phyloP scores from a whole-genome alignment of 2,797 vertebrate genomes.

The Allenopithecus nigroviridis region DNA sequence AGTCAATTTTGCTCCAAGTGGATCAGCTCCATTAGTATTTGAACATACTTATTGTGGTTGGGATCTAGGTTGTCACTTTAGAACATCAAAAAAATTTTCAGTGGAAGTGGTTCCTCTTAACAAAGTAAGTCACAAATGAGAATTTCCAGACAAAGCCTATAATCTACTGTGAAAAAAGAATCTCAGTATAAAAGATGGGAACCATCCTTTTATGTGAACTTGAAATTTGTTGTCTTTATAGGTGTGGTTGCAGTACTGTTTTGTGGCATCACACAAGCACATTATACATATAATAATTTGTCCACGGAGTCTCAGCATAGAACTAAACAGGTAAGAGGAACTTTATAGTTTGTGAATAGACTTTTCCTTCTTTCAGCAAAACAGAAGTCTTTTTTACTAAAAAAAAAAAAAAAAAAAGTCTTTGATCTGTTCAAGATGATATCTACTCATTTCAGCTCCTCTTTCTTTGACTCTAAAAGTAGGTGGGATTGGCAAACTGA shows the following conservation, averaged over 20 bases:
- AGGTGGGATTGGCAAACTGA: background rate
- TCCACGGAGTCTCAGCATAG: slow-evolving; percentile 95
- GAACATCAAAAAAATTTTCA: slow-evolving; percentile 5
- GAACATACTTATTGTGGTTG: background rate
- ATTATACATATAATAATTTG: slow-evolving; percentile 98
- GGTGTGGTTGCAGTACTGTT: slow-evolving; percentile 98
- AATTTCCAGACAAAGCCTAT: background rate
- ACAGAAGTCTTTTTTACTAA: background rate
- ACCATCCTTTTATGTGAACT: background rate
- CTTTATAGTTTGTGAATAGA: slow-evolving; percentile 10
- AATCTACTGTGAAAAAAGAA: slow-evolving; percentile 10
- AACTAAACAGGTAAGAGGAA: slow-evolving; percentile 94
- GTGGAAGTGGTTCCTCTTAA: slow-evolving; percentile 1
- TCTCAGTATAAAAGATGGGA: background rate
- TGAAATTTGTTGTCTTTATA: slow-evolving; percentile 77
- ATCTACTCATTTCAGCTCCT: background rate
- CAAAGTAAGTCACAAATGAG: slow-evolving; percentile 38
- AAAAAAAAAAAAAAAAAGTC: background rate
- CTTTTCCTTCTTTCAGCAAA: slow-evolving; percentile 21
- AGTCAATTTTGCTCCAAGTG: background rate
- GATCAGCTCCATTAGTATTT: background rate
- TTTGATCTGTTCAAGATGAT: background rate
- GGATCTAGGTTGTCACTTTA: background rate
- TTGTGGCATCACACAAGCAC: slow-evolving; percentile 98
- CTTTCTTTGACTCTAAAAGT: background rate